A percentile compares a stretch with the other conserved stretches of the same genome.
These are phyloP conservation scores for Drosophila pseudotakahashii DNA, from an alignment of 2,888 invertebrate species.

Conservation along the genomic window DNA sequence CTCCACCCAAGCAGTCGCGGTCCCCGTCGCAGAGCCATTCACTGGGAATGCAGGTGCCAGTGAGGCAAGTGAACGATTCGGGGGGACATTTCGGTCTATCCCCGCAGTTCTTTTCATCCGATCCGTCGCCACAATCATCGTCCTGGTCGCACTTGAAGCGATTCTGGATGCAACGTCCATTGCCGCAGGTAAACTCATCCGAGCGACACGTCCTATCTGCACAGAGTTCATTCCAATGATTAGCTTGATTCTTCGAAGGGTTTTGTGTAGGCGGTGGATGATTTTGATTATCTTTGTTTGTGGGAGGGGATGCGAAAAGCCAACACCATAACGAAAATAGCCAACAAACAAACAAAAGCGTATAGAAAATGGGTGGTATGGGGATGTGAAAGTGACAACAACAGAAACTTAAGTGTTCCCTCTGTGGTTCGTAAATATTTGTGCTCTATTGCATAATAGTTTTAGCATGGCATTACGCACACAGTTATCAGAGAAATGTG, in stretches of 20 bases:
- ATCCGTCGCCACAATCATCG: constrained; percentile 93
- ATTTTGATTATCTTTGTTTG: constrained; percentile 38
- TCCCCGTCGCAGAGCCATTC: constrained; percentile 96
- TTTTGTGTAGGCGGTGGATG: constrained; percentile 19
- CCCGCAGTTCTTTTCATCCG: constrained; percentile 92
- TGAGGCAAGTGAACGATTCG: constrained; percentile 90
- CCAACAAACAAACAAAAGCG: constrained; percentile 34
- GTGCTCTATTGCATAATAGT: constrained; percentile 57
- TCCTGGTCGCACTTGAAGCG: constrained; percentile 95
- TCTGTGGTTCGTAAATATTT: constrained; percentile 62
- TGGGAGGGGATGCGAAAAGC: constrained; percentile 35
- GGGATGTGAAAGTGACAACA: constrained; percentile 53
- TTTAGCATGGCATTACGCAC: constrained; percentile 55
- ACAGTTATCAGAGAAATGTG: not conserved
- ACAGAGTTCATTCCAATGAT: constrained; percentile 18
- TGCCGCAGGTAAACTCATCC: constrained; percentile 96
- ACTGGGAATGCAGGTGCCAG: constrained; percentile 90
- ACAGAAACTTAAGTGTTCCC: constrained; percentile 50
- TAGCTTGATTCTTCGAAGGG: constrained; percentile 6
- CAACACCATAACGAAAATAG: constrained; percentile 73
- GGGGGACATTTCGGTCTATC: constrained; percentile 89
- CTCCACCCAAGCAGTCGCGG: constrained; percentile 92
- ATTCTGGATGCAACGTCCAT: constrained; percentile 94
- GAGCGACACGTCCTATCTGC: constrained; percentile 95
- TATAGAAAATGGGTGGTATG: constrained; percentile 30